Percentiles rank a stretch among this genome's conserved stretches.
Conservation (phyloP, 2,888 invertebrate genomes). For the Clunio marinus region DNA sequence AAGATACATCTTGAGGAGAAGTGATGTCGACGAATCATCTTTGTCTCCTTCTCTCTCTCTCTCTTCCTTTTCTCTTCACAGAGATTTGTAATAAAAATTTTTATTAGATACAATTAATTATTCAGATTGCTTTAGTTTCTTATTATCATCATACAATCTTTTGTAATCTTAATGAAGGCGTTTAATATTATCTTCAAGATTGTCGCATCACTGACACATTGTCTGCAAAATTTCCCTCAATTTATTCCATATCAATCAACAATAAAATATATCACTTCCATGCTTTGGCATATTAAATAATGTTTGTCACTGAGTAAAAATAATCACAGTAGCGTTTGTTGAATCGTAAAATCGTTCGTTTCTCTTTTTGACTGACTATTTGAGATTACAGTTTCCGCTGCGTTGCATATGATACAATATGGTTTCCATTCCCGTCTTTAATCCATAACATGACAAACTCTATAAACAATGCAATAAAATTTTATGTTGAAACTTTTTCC, state of each 20-base stretch:
- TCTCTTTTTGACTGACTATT: slow-evolving; percentile 11
- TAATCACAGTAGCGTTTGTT: slow-evolving; percentile 16
- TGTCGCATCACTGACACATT: not conserved
- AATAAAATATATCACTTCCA: slow-evolving; percentile 28
- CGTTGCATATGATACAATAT: not conserved
- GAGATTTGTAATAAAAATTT: not conserved
- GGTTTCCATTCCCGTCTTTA: slow-evolving; percentile 3
- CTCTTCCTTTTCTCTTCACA: too few species aligned
- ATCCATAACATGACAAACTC: slow-evolving; percentile 21
- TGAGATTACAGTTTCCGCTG: not conserved
- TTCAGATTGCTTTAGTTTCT: slow-evolving; percentile 12
- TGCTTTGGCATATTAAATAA: slow-evolving; percentile 35
- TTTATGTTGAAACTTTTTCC: slow-evolving; percentile 28
- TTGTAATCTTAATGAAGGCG: too few species aligned
- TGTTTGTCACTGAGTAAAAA: slow-evolving; percentile 1
- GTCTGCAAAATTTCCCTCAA: slow-evolving; percentile 1
- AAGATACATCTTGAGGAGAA: too few species aligned
- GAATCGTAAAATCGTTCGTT: slow-evolving; percentile 28
- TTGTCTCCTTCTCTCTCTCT: not conserved
- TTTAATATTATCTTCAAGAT: too few species aligned
- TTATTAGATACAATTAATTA: slow-evolving; percentile 26
- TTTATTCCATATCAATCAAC: slow-evolving; percentile 36
- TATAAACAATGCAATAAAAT: slow-evolving; percentile 38
- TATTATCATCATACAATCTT: not conserved
- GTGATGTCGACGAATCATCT: not conserved